Evolutionary conservation across 2,113 vertebrate genomes (phyloP), one percentile per base, ranked within the genome.

Genomic region (Alosa alosa): DNA sequence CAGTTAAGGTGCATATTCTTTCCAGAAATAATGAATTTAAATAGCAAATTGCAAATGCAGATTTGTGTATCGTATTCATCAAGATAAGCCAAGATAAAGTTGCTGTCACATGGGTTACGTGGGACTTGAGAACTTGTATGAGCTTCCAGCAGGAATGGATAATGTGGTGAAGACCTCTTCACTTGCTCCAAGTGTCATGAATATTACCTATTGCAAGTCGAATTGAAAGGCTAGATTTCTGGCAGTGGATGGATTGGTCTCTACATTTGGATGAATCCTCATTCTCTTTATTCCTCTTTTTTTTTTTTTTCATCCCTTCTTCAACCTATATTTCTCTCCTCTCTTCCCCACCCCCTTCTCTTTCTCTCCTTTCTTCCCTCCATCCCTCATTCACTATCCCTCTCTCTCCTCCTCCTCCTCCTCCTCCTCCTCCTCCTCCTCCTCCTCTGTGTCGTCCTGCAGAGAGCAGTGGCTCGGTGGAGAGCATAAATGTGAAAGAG

Each of bases 401-500:
- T 64, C 81, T 39, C 64, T 45, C 68, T 94, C 94, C 45, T 68
- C 83, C 39, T 86, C 57, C 18, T 39, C 46, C 31, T 81, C 64
- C 15, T 17, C 4, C 44, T 31, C 83, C 15, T 17, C 11, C 75
- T 41, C 84, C 10, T 25, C 2, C 84, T 31, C 47, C n/a, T 8
- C 31, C n/a, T 13, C 25, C 15, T 13, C 9, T 31, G 10, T 36
- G 3, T 11, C 11, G 0, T 57, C 55, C 55, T 95, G 92, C 94
- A 97, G 97, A 97, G 95, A 96, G 95, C 95, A 95, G 95, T 95
- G 94, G 94, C 95, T 96, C 96, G 93, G 94, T 96, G 96, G 97
- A 97, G 94, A 96, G 96, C 96, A 95, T 97, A 95, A 97, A 96
- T 95, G 95, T 97, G 95, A 98, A 97, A 95, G 96, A 97, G 94